Evolutionary conservation across 2,888 invertebrate species (phyloP), one percentile per base, ranked within the genome.

Genomic region (Stratiomys singularior): DNA sequence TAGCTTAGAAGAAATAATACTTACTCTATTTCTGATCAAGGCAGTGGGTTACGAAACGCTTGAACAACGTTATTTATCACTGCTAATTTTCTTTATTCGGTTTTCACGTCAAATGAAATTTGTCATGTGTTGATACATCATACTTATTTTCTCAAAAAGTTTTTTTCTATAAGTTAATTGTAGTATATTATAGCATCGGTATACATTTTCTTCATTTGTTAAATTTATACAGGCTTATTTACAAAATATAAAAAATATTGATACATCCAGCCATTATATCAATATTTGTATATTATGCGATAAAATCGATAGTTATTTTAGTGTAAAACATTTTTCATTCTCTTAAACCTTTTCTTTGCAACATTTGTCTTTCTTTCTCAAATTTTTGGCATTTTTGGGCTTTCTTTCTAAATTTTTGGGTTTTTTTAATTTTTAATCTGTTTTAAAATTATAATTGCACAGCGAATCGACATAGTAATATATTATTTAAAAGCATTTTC

Each of bases 241-340:
- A 76, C 76, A 76, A 46, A 76, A 64, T 64, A 76, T 64, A 64
- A 30, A 76, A 64, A 64, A 76, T 76, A 76, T 76, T 76, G 76
- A 76, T 76, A 76, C 52, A 76, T 76, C 76, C 76, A 76, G 76
- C 76, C 64, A 21, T 44, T 76, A 66, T 76, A 76, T 76, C 76
- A 76, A 64, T 76, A 76, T 76, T 76, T 23, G 64, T 52, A 76
- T 64, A 76, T 76, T 23, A 64, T 64, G 76, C 44, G 60, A 44
- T 56, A 74, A 72, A 74, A 74, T 64, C 52, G 63, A 72, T 72
- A 52, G 28, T 56, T 72, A 47, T 47, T 1, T n/a, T 28, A 9
- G 37, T 64, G 37, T 25, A 30, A 28, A 30, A n/a, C n/a, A 28
- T 30, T 30, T 25, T n/a, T 64, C 64, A 1, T 21, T 28, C 25